A percentile compares a stretch with the other conserved stretches of the same genome.
Conservation (phyloP, 2,113 vertebrate species). For the Plotosus lineatus region DNA sequence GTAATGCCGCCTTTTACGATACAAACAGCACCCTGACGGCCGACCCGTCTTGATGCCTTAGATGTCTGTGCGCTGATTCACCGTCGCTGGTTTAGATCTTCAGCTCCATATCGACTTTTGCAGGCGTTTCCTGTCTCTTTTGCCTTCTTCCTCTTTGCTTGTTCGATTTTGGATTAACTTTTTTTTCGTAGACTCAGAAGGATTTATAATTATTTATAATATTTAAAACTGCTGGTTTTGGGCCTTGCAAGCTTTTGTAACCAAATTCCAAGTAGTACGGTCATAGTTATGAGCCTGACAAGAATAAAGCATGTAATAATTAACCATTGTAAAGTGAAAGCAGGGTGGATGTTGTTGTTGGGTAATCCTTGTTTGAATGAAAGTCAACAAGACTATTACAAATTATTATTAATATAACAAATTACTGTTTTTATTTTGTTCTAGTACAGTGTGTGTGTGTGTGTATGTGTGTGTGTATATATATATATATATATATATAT, state of each 20-base stretch:
- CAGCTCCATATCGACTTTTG: slow-evolving; percentile 19
- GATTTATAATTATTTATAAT: neutral
- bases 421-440: no score
- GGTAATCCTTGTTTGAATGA: no score
- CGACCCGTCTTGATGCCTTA: slow-evolving; percentile 21
- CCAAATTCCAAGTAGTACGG: neutral
- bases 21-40: slow-evolving; percentile 4
- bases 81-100: slow-evolving; percentile 18
- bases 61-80: slow-evolving; percentile 25
- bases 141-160: slow-evolving; percentile 14
- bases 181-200: neutral
- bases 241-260: neutral
- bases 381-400: no score
- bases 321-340: no score
- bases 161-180: neutral
- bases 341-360: no score
- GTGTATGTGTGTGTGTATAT: no score
- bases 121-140: slow-evolving; percentile 16
- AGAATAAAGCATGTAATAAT: no score
- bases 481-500: no score
- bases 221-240: no score
- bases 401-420: no score
- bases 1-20: neutral
- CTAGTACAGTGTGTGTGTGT: no score
- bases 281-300: neutral